phyloP scores from a whole-genome alignment of 1,140 invertebrate genomes.

The Cyphomyrmex costatus region DNA sequence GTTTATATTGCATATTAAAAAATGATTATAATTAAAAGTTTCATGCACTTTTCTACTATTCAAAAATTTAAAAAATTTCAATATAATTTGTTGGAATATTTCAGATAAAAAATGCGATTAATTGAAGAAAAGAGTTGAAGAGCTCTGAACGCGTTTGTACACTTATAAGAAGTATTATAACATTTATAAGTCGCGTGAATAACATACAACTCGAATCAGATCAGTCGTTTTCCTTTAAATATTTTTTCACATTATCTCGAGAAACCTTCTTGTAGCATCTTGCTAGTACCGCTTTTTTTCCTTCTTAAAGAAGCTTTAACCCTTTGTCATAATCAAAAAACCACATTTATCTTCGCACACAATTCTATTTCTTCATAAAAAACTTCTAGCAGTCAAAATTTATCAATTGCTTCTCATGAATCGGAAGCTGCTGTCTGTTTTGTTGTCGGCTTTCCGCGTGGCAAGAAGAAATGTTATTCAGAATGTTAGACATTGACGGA shows the following conservation, averaged over 20 bases:
- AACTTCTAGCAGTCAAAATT: constrained; percentile 72
- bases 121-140: not conserved
- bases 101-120: not conserved
- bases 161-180: not conserved
- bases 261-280: constrained; percentile 13
- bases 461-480: constrained; percentile 76
- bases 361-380: constrained; percentile 50
- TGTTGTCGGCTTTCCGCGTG: constrained; percentile 45
- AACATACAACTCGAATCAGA: not conserved
- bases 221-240: constrained; percentile 4
- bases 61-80: not conserved
- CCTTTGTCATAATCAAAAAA: constrained; percentile 71
- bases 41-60: not conserved
- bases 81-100: not conserved
- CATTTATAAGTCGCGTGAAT: not conserved
- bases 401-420: constrained; percentile 69
- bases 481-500: constrained; percentile 80
- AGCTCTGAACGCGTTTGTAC: not conserved
- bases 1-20: not conserved
- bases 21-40: not conserved
- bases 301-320: constrained; percentile 62
- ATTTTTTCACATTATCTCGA: constrained; percentile 63
- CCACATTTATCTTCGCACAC: constrained; percentile 70
- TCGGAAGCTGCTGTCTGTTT: constrained; percentile 65
- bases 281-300: not conserved